These are phyloP conservation scores for Nymphalis urticae DNA, from an alignment of 2,888 invertebrate species.

Conservation along the genomic window DNA sequence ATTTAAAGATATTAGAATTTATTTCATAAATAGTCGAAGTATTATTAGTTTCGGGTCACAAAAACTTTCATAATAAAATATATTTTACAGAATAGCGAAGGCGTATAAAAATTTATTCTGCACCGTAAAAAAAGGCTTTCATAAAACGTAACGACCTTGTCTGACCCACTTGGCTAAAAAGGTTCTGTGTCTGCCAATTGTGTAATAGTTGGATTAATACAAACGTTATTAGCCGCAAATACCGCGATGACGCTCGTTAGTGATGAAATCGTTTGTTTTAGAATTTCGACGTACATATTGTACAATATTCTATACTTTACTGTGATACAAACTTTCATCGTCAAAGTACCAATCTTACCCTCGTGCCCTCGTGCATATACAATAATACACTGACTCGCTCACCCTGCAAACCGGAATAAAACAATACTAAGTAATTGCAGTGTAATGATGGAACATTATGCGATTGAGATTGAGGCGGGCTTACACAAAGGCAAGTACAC, in stretches of 20 bases:
- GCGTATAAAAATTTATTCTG: conserved; percentile 28
- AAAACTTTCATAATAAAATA: conserved; percentile 27
- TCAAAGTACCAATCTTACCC: too few relatives aligned
- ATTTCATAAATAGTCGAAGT: neutral
- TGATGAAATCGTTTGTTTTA: neutral
- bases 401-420: too few relatives aligned
- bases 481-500: too few relatives aligned
- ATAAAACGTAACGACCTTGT: conserved; percentile 34
- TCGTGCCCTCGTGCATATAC: too few relatives aligned
- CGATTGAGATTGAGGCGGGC: too few relatives aligned
- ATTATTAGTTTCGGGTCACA: conserved; percentile 6
- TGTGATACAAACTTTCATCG: too few relatives aligned
- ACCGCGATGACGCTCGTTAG: neutral
- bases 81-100: conserved; percentile 24
- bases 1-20: too few relatives aligned
- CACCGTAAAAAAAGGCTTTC: conserved; percentile 22
- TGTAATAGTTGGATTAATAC: conserved; percentile 27
- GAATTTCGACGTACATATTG: neutral
- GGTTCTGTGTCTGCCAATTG: conserved; percentile 31
- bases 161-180: conserved; percentile 37
- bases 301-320: too few relatives aligned
- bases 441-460: too few relatives aligned
- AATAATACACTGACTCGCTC: too few relatives aligned
- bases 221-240: conserved; percentile 3
- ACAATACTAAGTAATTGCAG: too few relatives aligned